Evolutionary conservation across 2,113 vertebrate species (phyloP), one percentile per base, ranked within the genome.

Genomic region (Boulengeromyrus knoepffleri): DNA sequence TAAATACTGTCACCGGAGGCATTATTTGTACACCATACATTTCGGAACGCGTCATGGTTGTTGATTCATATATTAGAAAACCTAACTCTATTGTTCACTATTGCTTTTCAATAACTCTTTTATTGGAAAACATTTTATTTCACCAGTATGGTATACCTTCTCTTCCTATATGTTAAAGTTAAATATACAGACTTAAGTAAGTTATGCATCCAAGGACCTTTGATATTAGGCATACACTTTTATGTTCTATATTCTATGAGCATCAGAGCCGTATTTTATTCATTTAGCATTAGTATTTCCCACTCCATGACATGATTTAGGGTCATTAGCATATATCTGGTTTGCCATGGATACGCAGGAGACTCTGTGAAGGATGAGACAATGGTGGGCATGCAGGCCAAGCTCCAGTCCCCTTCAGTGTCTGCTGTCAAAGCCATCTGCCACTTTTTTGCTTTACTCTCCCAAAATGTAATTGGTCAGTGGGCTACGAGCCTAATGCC

Each of bases 1-100:
- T 66, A 88, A 88, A 88, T 88, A 88, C 56, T 88, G 87, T 62
- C 87, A 88, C 87, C 49, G 8, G 56, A 36, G 87, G 52, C 56
- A 88, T 66, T 88, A 88, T 42, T 66, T 88, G 53, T 46, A 88
- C 36, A 24, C 52, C 87, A 62, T 88, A 58, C 49, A 56, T 87
- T 87, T 53, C 36, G 47, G 85, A 17, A 45, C 5, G 21, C 53
- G 12, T 42, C n/a, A 8, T 24, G 21, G 56, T 45, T 66, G 56
- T 66, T 45, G 36, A 62, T 66, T 88, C 52, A 24, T 39, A 62
- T 45, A 88, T 62, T 88, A 36, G 10, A 45, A 88, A 88, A 39
- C 13, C 10, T 4, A 36, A 42, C 53, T 58, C 5, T 88, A 58
- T 87, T 53, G 47, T 56, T 87, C 15, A 36, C 13, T 53, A 53